Percentiles rank a stretch among this genome's conserved stretches.
Conservation (phyloP, 2,797 vertebrate genomes). For the Muscicapa comitata region DNA sequence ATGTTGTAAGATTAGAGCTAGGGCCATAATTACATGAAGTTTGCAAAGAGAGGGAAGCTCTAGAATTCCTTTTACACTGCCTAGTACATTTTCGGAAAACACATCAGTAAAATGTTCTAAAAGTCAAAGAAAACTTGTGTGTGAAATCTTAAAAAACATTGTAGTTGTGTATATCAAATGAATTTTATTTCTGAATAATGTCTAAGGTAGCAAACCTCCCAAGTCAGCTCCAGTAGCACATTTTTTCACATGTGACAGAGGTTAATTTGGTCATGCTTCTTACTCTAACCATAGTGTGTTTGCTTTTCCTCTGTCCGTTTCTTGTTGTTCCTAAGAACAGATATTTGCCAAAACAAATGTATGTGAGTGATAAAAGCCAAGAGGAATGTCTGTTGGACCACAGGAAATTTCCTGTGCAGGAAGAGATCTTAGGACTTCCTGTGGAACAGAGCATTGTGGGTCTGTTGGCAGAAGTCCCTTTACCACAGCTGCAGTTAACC, state of each 20-base stretch:
- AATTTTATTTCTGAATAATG: background rate
- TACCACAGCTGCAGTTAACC: slow-evolving; percentile 76
- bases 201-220: background rate
- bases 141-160: background rate
- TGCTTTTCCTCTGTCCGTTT: slow-evolving; percentile 62
- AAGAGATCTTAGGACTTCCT: slow-evolving; percentile 90
- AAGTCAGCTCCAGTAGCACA: background rate
- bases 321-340: slow-evolving; percentile 72
- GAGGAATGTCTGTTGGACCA: slow-evolving; percentile 82
- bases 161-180: background rate
- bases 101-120: background rate
- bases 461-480: slow-evolving; percentile 77
- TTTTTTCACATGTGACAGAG: slow-evolving; percentile 44
- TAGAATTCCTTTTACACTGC: background rate
- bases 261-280: slow-evolving; percentile 44
- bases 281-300: slow-evolving; percentile 47
- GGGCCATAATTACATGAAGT: background rate
- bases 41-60: background rate
- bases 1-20: background rate
- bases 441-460: slow-evolving; percentile 82
- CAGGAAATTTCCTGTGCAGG: slow-evolving; percentile 93
- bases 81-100: background rate
- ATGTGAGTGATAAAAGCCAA: slow-evolving; percentile 75
- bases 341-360: slow-evolving; percentile 79
- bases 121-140: background rate